Conservation (phyloP, 2,113 vertebrate species). For the Eurystomus gularis region DNA sequence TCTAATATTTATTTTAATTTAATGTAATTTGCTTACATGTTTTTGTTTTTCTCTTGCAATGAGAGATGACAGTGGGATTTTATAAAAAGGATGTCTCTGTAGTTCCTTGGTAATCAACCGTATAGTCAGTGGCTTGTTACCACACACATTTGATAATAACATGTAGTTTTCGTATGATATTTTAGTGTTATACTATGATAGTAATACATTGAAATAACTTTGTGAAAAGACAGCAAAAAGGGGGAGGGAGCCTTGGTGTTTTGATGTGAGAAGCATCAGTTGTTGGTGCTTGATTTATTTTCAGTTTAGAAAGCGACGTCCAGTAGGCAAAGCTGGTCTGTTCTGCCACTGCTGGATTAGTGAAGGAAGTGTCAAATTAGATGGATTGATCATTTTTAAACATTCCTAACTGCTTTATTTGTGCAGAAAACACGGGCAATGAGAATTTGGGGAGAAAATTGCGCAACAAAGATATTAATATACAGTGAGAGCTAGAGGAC, state of each 20-base stretch:
- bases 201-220: neutral
- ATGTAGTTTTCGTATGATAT: neutral
- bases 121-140: neutral
- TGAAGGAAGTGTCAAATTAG: neutral
- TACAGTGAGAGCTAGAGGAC: neutral
- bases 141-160: neutral
- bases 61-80: neutral
- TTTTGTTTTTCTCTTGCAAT: neutral
- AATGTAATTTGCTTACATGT: neutral
- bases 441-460: neutral
- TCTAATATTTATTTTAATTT: constrained; percentile 44
- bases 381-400: neutral
- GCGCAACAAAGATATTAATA: neutral
- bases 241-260: neutral
- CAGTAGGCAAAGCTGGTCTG: neutral
- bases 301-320: neutral
- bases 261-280: neutral
- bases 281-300: neutral
- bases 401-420: constrained; percentile 24
- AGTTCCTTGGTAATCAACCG: neutral
- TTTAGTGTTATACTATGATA: neutral
- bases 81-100: neutral
- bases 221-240: neutral
- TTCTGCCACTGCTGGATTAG: neutral
- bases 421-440: constrained; percentile 8